Percentiles rank a stretch among this genome's conserved stretches.
Conservation (phyloP, 2,113 vertebrate species). For the Myotis lucifugus region DNA sequence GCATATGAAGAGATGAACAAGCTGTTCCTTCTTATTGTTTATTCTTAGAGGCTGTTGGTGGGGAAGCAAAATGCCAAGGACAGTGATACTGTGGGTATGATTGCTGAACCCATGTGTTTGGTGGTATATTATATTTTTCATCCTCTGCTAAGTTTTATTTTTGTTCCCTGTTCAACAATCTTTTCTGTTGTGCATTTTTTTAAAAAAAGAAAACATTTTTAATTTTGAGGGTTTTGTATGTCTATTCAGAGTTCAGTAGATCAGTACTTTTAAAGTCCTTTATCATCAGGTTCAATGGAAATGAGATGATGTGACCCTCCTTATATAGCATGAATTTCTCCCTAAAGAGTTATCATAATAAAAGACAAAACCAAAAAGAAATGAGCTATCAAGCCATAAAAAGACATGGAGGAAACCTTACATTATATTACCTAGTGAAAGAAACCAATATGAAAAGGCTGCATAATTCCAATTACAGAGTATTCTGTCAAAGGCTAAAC, state of each 20-base stretch:
- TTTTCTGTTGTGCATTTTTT: not conserved
- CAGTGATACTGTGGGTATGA: constrained; percentile 22
- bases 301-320: not conserved
- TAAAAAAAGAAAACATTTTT: not conserved
- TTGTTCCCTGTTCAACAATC: not conserved
- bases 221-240: not conserved
- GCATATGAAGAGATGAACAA: constrained; percentile 61
- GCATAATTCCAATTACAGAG: not conserved
- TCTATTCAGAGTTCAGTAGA: not conserved
- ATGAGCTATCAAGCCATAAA: not conserved
- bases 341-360: not conserved
- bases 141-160: constrained; percentile 58
- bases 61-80: constrained; percentile 59
- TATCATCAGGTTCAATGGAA: not conserved
- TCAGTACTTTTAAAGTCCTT: constrained; percentile 23
- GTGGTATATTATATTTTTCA: constrained; percentile 6
- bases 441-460: not conserved
- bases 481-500: not conserved
- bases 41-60: constrained; percentile 68
- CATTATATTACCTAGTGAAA: not conserved
- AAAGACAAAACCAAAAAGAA: constrained; percentile 8
- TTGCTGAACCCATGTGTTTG: not conserved
- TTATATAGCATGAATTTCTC: not conserved
- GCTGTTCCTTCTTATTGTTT: constrained; percentile 68
- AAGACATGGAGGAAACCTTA: not conserved